These are phyloP conservation scores for Rhinolophus ferrumequinum DNA, from an alignment of 2,113 vertebrate species.

Conservation along the genomic window DNA sequence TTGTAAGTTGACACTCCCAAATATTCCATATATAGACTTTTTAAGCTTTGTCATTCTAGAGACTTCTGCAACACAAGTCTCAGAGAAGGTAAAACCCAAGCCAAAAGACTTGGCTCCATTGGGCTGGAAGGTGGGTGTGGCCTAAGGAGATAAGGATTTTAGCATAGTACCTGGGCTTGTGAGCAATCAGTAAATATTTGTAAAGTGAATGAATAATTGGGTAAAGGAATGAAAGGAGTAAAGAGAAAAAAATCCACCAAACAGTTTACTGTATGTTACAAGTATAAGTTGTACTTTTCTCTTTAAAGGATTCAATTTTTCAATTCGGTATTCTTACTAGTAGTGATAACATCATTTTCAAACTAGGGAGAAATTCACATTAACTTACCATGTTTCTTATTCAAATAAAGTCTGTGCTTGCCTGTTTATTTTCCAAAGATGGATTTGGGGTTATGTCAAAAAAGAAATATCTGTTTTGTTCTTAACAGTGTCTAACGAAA, in stretches of 20 bases:
- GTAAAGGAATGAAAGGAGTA: not conserved
- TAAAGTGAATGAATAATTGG: not conserved
- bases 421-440: not conserved
- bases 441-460: not conserved
- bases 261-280: not conserved
- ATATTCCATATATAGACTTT: not conserved
- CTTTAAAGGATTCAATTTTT: not conserved
- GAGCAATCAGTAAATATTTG: conserved; percentile 17
- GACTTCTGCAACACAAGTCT: not conserved
- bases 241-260: not conserved
- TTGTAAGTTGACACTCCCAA: not conserved
- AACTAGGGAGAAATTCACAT: not conserved
- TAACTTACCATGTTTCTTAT: not conserved
- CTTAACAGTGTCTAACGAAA: not conserved
- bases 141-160: not conserved
- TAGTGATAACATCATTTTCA: not conserved
- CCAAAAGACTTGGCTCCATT: not conserved
- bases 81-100: not conserved
- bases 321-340: not conserved
- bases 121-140: not conserved
- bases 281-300: not conserved
- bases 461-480: not conserved
- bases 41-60: not conserved
- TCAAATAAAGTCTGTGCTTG: not conserved
- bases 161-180: not conserved